Conservation (phyloP, 2,113 vertebrate genomes). For the Pardalotus punctatus region DNA sequence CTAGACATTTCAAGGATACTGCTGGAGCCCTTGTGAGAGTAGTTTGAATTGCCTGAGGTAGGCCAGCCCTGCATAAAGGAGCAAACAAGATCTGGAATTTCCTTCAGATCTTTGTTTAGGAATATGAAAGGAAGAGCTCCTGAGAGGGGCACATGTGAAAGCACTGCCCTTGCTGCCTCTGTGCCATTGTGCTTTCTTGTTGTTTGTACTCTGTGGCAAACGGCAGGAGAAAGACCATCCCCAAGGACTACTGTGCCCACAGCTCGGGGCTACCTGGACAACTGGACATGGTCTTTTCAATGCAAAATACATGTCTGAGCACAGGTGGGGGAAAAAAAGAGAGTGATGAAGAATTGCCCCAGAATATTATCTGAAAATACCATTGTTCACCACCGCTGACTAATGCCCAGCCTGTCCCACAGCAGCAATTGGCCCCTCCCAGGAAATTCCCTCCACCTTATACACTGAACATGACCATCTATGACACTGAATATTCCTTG, state of each 20-base stretch:
- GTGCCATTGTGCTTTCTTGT: not conserved
- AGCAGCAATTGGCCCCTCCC: not conserved
- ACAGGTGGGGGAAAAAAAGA: not conserved
- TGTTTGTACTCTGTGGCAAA: not conserved
- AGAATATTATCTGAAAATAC: not conserved
- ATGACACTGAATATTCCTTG: fast-evolving
- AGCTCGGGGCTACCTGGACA: not conserved
- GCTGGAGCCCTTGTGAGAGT: not conserved
- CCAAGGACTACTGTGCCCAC: not conserved
- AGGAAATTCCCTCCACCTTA: not conserved
- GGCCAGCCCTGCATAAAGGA: not conserved
- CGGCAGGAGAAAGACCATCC: not conserved
- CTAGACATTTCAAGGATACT: not conserved
- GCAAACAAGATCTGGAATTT: not conserved
- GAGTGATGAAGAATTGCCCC: too few relatives aligned
- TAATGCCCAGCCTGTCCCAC: not conserved
- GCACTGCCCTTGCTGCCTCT: not conserved
- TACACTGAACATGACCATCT: not conserved
- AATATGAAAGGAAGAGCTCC: not conserved
- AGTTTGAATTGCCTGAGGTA: not conserved
- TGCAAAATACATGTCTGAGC: not conserved
- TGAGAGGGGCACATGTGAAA: not conserved
- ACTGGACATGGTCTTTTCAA: not conserved
- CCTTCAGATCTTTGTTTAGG: not conserved
- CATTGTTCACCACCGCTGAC: not conserved